Evolutionary conservation across 2,888 invertebrate genomes (phyloP).

Genomic region (Thyatira batis): DNA sequence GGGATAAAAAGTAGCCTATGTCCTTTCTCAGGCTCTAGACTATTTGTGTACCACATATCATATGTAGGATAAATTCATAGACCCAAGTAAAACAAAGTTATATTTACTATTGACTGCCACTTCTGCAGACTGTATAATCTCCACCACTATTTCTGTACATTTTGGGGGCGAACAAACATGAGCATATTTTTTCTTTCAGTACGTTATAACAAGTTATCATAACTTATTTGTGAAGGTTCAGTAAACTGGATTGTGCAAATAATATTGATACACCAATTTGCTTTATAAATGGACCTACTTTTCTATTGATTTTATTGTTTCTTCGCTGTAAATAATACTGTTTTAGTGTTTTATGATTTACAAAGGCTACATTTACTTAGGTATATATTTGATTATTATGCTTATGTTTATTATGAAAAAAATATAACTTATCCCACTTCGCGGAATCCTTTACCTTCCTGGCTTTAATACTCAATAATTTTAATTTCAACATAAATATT

Average conservation of each 20-base stretch:
- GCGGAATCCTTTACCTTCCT: too few species aligned
- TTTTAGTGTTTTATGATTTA: too few species aligned
- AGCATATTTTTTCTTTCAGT: constrained; percentile 57
- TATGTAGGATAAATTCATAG: not conserved
- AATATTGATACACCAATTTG: constrained; percentile 55
- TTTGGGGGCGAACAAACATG: constrained; percentile 56
- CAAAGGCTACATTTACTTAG: too few species aligned
- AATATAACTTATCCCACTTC: too few species aligned
- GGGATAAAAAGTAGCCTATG: too few species aligned
- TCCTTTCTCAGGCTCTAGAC: too few species aligned
- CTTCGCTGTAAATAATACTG: not conserved
- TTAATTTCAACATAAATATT: too few species aligned
- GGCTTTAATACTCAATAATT: too few species aligned
- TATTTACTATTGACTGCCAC: not conserved
- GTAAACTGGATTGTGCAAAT: constrained; percentile 54
- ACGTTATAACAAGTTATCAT: constrained; percentile 63
- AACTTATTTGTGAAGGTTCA: constrained; percentile 63
- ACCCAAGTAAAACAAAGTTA: not conserved
- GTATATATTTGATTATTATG: too few species aligned
- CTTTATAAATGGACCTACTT: constrained; percentile 32
- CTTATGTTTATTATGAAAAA: too few species aligned
- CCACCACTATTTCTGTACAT: constrained; percentile 33
- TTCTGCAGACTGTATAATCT: constrained; percentile 26
- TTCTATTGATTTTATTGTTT: not conserved
- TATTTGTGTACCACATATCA: too few species aligned